Percentiles rank a stretch among this genome's conserved stretches.
These are phyloP conservation scores for Probosciger aterrimus DNA, from an alignment of 2,113 vertebrate genomes.

Conservation along the genomic window DNA sequence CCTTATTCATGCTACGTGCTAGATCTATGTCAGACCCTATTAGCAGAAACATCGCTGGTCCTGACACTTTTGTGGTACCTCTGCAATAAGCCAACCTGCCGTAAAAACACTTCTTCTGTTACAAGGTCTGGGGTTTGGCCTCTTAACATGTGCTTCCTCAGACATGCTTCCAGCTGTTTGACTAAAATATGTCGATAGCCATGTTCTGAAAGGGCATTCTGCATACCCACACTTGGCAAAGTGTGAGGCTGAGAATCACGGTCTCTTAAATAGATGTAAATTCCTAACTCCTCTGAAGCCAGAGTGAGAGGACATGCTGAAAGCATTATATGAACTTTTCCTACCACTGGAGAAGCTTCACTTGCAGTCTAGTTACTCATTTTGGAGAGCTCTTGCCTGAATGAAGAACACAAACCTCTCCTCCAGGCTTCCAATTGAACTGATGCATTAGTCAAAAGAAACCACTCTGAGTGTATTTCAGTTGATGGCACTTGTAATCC, in stretches of 20 bases:
- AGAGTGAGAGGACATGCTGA: conserved; percentile 48
- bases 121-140: background rate
- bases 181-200: conserved; percentile 34
- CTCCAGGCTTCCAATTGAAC: conserved; percentile 62
- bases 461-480: conserved; percentile 60
- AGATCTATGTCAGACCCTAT: conserved; percentile 19
- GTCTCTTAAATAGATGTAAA: conserved; percentile 46
- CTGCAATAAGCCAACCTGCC: conserved; percentile 49
- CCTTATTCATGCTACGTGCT: conserved; percentile 46
- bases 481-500: conserved; percentile 72
- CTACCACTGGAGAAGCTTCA: conserved; percentile 74
- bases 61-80: conserved; percentile 46
- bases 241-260: conserved; percentile 47
- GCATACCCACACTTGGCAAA: conserved; percentile 20
- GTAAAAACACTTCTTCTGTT: background rate
- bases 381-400: conserved; percentile 71
- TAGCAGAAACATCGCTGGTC: background rate
- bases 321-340: conserved; percentile 58
- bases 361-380: conserved; percentile 64
- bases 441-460: conserved; percentile 54
- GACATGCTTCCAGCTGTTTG: conserved; percentile 36
- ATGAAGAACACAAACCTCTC: conserved; percentile 65
- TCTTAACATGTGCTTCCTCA: background rate
- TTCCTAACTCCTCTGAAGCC: conserved; percentile 37
- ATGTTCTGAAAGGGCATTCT: conserved; percentile 34